Conservation (phyloP, 2,797 vertebrate genomes). For the Aulostomus chinensis region DNA sequence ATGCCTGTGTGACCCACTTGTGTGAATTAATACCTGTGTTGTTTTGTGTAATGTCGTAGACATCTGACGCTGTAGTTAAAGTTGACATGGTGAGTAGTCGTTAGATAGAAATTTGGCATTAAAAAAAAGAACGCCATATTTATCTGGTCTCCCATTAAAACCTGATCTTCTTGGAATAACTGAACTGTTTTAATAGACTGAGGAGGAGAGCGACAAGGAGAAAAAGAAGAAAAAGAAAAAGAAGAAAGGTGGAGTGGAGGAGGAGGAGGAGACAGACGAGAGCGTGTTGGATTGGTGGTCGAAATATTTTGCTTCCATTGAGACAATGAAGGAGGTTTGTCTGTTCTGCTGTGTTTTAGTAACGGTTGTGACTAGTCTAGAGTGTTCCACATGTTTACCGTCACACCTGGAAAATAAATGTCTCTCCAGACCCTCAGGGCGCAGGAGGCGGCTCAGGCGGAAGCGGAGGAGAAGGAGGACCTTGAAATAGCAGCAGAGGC, state of each 20-base stretch:
- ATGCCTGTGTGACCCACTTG: conserved; percentile 28
- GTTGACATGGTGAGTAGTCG: conserved; percentile 91
- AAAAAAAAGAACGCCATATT: neutral
- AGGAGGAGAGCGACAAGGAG: conserved; percentile 84
- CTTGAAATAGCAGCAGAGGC: conserved; percentile 85
- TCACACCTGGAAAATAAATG: neutral
- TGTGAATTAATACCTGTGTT: conserved; percentile 66
- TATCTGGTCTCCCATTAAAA: no score
- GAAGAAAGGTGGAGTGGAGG: conserved; percentile 83
- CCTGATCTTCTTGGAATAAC: no score
- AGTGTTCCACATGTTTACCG: no score
- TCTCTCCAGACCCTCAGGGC: conserved; percentile 85
- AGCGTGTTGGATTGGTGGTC: conserved; percentile 99
- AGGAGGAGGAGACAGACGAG: conserved; percentile 93
- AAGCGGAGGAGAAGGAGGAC: conserved; percentile 93
- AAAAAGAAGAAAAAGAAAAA: conserved; percentile 93
- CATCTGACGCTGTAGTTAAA: conserved; percentile 94
- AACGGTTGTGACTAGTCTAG: no score
- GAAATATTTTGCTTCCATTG: conserved; percentile 96
- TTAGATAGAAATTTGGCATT: conserved; percentile 9
- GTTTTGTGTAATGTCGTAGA: conserved; percentile 78
- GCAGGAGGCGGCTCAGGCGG: conserved; percentile 88
- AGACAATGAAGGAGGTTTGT: conserved; percentile 94
- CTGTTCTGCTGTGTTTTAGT: neutral
- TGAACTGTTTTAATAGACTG: conserved; percentile 77